Conservation (phyloP, 2,888 invertebrate species). For the Hoplodrina blanda region DNA sequence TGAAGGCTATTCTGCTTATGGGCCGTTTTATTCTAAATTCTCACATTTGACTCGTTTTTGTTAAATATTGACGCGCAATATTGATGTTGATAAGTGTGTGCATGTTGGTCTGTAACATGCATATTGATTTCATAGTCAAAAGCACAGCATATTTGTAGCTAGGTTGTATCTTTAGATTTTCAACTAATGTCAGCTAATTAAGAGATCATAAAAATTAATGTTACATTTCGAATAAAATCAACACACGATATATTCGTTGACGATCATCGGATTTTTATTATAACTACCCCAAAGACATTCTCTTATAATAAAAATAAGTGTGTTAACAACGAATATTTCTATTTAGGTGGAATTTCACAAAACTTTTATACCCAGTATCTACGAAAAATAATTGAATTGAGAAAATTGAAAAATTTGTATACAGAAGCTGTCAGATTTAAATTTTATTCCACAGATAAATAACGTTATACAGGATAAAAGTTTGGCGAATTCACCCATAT, state of each 20-base stretch:
- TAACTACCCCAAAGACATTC: constrained; percentile 24
- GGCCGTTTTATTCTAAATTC: constrained; percentile 19
- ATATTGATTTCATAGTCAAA: not conserved
- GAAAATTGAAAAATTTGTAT: too few relatives aligned
- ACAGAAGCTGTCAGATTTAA: too few relatives aligned
- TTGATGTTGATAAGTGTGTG: constrained; percentile 2
- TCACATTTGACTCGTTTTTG: constrained; percentile 15
- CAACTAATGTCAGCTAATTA: too few relatives aligned
- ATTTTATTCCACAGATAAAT: too few relatives aligned
- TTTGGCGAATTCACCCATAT: too few relatives aligned
- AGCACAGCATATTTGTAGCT: constrained; percentile 5
- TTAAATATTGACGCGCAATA: constrained; percentile 18
- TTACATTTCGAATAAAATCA: constrained; percentile 25
- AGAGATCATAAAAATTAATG: not conserved
- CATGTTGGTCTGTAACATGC: constrained; percentile 31
- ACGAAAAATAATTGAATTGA: too few relatives aligned
- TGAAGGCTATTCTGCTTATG: constrained; percentile 7
- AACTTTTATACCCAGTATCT: too few relatives aligned
- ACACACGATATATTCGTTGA: constrained; percentile 23
- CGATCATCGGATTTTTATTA: constrained; percentile 5
- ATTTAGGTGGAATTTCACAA: not conserved
- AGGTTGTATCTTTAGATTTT: constrained; percentile 12
- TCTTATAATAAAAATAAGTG: constrained; percentile 13
- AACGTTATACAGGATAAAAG: too few relatives aligned
- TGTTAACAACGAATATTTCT: constrained; percentile 24